Evolutionary conservation across 1,140 invertebrate genomes (phyloP).

Genomic region (Odontomachus brunneus): DNA sequence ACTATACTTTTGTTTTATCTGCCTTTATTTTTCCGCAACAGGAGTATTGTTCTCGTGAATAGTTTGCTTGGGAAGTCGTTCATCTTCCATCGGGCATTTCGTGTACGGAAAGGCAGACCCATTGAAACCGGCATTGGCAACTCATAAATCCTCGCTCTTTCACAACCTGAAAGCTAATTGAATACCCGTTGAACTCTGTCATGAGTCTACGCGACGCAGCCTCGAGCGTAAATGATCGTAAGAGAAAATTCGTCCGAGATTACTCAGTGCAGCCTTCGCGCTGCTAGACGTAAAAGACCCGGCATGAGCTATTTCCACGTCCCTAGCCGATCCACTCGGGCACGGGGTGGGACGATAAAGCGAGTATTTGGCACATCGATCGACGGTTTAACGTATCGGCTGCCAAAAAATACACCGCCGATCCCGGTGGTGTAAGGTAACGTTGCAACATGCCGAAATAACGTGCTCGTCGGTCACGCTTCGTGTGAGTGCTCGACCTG

Average conservation of each 20-base stretch:
- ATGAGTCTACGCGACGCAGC: not conserved
- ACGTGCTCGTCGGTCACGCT: constrained; percentile 47
- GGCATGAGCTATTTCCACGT: constrained; percentile 42
- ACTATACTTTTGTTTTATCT: not conserved
- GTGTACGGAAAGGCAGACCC: not conserved
- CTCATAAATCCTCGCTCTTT: not conserved
- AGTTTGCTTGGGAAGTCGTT: not conserved
- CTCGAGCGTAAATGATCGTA: not conserved
- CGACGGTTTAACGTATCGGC: constrained; percentile 62
- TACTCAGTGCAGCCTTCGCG: not conserved
- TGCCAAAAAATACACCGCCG: constrained; percentile 58
- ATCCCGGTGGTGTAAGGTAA: constrained; percentile 48
- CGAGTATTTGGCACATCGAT: constrained; percentile 63
- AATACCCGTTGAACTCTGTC: not conserved
- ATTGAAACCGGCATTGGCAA: not conserved
- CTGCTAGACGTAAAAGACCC: not conserved
- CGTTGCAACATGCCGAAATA: constrained; percentile 35
- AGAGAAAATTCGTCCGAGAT: constrained; percentile 20
- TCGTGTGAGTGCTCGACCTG: constrained; percentile 22
- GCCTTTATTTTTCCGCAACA: too few species aligned
- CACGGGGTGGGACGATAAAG: constrained; percentile 50
- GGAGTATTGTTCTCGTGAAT: not conserved
- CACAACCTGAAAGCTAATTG: not conserved
- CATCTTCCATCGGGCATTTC: too few species aligned
- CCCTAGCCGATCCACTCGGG: constrained; percentile 27